Base-by-base conservation (phyloP, 37 sponge, comb jelly and placozoan genomes). In the Ianthella basta region DNA sequence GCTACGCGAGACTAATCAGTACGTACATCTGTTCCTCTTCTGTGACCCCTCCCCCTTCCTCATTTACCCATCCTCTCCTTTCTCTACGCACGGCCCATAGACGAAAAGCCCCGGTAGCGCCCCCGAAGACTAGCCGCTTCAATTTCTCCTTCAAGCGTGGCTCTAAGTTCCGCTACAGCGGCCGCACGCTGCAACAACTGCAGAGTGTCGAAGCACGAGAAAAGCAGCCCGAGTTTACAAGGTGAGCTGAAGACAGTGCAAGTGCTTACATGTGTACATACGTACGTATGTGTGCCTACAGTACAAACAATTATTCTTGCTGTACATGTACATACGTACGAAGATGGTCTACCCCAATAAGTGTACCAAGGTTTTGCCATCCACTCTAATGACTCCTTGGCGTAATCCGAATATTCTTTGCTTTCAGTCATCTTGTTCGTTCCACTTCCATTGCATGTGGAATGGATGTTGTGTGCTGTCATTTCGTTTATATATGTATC, bases 141-240 rank as follows among this genome's bases (percentile, higher is more conserved):
- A 44, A 8, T 8, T 75, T 75, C 78, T 75, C 78, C 53, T 69
- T 83, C 50, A 83, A 66, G 72, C 73, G 60, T 10, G 84, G 84
- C 55, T 83, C 84, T 39, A 83, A 83, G 72, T 83, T 83, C 65
- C 39, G 84, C 14, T 83, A 83, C 84, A 83, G 84, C 13, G 84
- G 84, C 0, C 70, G 84, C 1, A 83, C 84, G 3, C 55, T 83
- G 53, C 55, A 37, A 53, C 84, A 83, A 13, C 23, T 83, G 70
- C 73, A 83, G 41, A 34, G 36, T 10, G 34, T 55, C 6, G 32
- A 75, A 6, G 23, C 72, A 15, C 16, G 69, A 3, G 40, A 36
- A 34, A 30, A 34, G 0, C 84, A 66, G 56, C 84, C 84, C 1
- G 69, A 83, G 55, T 83, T 83, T 14, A 65, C 35, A 40, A 83